phyloP scores from a whole-genome alignment of 2,888 invertebrate genomes.

The Ectemnius lituratus region DNA sequence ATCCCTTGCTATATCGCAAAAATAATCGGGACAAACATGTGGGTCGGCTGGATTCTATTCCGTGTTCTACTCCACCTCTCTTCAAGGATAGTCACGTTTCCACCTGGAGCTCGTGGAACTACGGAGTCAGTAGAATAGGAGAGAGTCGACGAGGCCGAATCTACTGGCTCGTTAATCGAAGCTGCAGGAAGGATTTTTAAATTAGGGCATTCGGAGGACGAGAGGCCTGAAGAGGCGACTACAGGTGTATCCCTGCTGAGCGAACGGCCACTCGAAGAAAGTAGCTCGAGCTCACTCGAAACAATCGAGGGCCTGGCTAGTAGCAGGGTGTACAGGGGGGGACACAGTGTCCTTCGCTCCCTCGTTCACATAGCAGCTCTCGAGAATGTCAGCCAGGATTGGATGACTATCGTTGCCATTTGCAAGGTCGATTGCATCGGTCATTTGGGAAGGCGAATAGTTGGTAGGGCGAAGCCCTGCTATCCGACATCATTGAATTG shows the following conservation, averaged over 20 bases:
- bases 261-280: conserved; percentile 48
- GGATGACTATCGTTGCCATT: conserved; percentile 62
- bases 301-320: conserved; percentile 41
- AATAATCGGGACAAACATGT: too few species aligned
- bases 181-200: conserved; percentile 1
- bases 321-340: conserved; percentile 23
- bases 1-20: too few species aligned
- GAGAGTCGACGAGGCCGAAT: too few species aligned
- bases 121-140: too few species aligned
- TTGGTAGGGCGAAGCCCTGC: conserved; percentile 7
- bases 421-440: conserved; percentile 59
- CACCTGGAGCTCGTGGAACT: too few species aligned
- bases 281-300: conserved; percentile 48
- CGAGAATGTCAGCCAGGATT: conserved; percentile 55
- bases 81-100: too few species aligned
- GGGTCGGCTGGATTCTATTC: too few species aligned
- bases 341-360: conserved; percentile 22
- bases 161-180: too few species aligned
- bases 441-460: conserved; percentile 51
- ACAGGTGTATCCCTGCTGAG: conserved; percentile 23
- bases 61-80: too few species aligned
- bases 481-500: conserved; percentile 11
- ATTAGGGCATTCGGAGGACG: too few species aligned
- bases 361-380: conserved; percentile 54
- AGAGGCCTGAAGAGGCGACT: conserved; percentile 5